Percentiles rank a stretch among this genome's conserved stretches.
phyloP scores from a whole-genome alignment of 2,113 vertebrate genomes.

The Ameiurus melas region DNA sequence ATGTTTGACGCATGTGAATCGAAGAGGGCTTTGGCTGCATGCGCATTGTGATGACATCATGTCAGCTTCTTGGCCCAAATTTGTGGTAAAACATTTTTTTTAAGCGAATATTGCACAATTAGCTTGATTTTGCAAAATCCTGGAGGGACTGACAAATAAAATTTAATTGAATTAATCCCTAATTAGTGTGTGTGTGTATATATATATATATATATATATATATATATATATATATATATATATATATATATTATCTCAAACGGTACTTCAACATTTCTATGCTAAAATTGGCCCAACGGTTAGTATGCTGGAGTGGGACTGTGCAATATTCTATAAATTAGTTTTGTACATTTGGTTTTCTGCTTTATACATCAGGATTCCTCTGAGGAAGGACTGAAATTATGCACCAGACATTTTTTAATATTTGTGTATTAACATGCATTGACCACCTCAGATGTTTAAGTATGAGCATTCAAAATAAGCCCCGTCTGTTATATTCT shows the following conservation, averaged over 20 bases:
- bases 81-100: too few species aligned
- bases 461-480: slow-evolving; percentile 49
- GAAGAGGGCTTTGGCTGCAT: too few species aligned
- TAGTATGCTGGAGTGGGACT: not conserved
- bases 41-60: too few species aligned
- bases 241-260: not conserved
- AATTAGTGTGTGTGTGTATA: too few species aligned
- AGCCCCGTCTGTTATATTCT: slow-evolving; percentile 33
- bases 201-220: too few species aligned
- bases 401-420: not conserved
- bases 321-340: not conserved
- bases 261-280: not conserved
- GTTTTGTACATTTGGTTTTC: not conserved
- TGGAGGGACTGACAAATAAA: too few species aligned
- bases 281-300: not conserved
- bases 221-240: too few species aligned
- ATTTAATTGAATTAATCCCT: too few species aligned
- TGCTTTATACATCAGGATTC: not conserved
- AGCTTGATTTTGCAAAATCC: too few species aligned
- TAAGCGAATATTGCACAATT: too few species aligned
- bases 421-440: not conserved
- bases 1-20: too few species aligned
- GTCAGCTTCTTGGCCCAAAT: too few species aligned
- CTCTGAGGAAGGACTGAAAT: not conserved
- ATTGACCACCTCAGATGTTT: not conserved